Evolutionary conservation across 92 coral and sea anemone genomes (phyloP).

Genomic region (Zoanthus solanderi): DNA sequence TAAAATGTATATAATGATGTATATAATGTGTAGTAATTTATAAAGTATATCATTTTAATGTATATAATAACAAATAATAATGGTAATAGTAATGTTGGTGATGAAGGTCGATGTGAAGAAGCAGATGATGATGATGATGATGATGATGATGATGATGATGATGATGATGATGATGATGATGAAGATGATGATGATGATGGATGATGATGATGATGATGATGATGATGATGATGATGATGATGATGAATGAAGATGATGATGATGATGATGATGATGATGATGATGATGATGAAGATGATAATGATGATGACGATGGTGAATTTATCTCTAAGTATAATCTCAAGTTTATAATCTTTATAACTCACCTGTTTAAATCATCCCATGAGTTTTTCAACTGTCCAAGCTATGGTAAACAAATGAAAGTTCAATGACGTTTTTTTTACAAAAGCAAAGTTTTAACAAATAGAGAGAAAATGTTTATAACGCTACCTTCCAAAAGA

Average conservation of each 20-base stretch:
- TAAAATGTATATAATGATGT: too few species aligned
- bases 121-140: not conserved
- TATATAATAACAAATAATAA: too few species aligned
- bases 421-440: too few species aligned
- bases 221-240: not conserved
- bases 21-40: too few species aligned
- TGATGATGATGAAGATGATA: not conserved
- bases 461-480: too few species aligned
- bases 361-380: constrained; percentile 92
- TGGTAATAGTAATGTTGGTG: not conserved
- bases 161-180: not conserved
- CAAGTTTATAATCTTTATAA: not conserved
- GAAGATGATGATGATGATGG: not conserved
- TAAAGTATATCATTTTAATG: too few species aligned
- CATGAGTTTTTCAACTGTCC: constrained; percentile 89
- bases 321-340: not conserved
- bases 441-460: too few species aligned
- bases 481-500: too few species aligned
- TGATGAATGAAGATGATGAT: not conserved
- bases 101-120: not conserved
- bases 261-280: too few species aligned
- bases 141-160: too few species aligned
- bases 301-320: not conserved
- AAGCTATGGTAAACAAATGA: constrained; percentile 60
- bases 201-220: too few species aligned